phyloP scores from a whole-genome alignment of 2,888 invertebrate genomes.

The Caenorhabditis parvicauda region DNA sequence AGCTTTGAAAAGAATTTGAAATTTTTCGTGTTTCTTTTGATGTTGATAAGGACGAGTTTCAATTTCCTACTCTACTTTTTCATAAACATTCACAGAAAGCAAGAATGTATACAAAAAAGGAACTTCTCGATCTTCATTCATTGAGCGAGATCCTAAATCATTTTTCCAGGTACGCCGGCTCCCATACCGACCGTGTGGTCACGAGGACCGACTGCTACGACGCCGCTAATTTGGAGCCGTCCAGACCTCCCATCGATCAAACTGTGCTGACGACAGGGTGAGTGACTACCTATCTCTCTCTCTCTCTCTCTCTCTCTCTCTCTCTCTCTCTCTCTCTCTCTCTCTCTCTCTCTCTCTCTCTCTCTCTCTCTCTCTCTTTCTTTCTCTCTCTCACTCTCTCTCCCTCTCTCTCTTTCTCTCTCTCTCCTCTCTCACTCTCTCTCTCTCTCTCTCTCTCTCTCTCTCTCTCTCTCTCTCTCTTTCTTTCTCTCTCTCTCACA shows the following conservation, averaged over 20 bases:
- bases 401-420: slow-evolving; percentile 4
- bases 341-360: slow-evolving; percentile 5
- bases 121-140: background rate
- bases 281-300: no score
- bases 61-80: background rate
- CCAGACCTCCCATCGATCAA: no score
- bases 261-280: no score
- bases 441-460: background rate
- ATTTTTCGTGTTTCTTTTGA: background rate
- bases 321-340: background rate
- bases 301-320: background rate
- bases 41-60: no score
- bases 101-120: background rate
- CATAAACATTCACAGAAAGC: background rate
- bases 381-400: background rate
- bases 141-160: background rate
- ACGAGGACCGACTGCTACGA: no score
- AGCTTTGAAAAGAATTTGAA: background rate
- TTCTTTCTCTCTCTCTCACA: background rate
- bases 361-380: slow-evolving; percentile 2
- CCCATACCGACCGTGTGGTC: no score
- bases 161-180: no score
- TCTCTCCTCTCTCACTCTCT: slow-evolving; percentile 1
- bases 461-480: background rate
- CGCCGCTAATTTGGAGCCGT: no score